phyloP scores from a whole-genome alignment of 2,888 invertebrate species.

The Patella ulyssiponensis region DNA sequence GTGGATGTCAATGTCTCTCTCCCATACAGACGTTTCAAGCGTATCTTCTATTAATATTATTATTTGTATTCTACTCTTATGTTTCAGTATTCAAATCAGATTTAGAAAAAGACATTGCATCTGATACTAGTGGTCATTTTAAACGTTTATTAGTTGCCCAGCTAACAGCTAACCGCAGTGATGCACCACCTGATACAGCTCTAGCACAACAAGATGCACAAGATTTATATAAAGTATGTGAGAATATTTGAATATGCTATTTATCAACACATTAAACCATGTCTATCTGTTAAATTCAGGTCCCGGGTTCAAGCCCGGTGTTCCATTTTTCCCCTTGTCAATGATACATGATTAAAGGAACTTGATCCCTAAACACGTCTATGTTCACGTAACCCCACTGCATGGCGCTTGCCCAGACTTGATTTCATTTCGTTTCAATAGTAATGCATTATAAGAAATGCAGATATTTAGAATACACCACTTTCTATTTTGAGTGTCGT shows the following conservation, averaged over 20 bases:
- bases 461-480: no score
- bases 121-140: slow-evolving; percentile 63
- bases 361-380: no score
- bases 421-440: no score
- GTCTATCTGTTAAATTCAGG: no score
- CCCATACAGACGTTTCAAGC: background rate
- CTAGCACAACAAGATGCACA: slow-evolving; percentile 60
- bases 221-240: slow-evolving; percentile 49
- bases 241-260: background rate
- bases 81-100: slow-evolving; percentile 54
- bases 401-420: no score
- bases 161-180: slow-evolving; percentile 52
- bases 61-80: slow-evolving; percentile 16
- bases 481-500: no score
- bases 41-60: background rate
- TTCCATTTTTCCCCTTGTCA: no score
- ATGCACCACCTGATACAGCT: slow-evolving; percentile 44
- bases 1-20: background rate
- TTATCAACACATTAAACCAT: no score
- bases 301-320: no score
- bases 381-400: no score
- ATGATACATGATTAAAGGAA: no score
- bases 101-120: slow-evolving; percentile 57
- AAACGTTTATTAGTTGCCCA: slow-evolving; percentile 70
- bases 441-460: no score